Conservation (phyloP, 2,888 invertebrate species). For the Brachyopa scutellaris region DNA sequence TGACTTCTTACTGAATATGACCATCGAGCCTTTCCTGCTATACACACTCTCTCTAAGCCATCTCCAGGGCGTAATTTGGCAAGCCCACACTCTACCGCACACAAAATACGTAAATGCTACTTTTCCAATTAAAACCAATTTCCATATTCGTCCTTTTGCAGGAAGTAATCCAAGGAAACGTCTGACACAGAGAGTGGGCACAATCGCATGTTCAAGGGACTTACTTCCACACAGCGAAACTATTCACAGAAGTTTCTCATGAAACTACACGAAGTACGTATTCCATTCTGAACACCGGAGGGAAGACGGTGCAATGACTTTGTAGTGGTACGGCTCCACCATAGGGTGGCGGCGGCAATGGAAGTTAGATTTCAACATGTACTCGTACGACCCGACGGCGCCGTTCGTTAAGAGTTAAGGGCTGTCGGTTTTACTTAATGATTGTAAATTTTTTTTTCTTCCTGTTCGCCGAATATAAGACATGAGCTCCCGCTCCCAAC, state of each 20-base stretch:
- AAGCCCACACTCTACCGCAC: no score
- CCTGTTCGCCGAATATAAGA: background rate
- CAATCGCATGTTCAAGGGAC: conserved; percentile 6
- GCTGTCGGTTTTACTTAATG: conserved; percentile 64
- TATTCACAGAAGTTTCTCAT: conserved; percentile 32
- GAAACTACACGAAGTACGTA: conserved; percentile 16
- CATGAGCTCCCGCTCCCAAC: no score
- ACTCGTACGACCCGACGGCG: conserved; percentile 45
- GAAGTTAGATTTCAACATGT: conserved; percentile 19
- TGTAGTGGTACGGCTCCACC: conserved; percentile 47
- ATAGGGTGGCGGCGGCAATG: conserved; percentile 13
- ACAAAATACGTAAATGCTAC: no score
- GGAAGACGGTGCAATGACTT: conserved; percentile 4
- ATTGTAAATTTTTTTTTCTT: conserved; percentile 42
- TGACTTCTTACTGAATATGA: no score
- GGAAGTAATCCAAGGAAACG: conserved; percentile 39
- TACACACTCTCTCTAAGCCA: no score
- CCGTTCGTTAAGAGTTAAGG: conserved; percentile 65
- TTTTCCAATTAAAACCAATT: conserved; percentile 69
- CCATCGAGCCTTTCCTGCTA: no score
- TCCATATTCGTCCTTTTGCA: conserved; percentile 42
- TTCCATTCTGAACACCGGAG: background rate
- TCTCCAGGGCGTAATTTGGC: no score
- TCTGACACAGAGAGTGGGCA: background rate
- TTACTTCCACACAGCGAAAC: conserved; percentile 23